Evolutionary conservation across 1,140 invertebrate genomes (phyloP).

Genomic region (Hermetia illucens): DNA sequence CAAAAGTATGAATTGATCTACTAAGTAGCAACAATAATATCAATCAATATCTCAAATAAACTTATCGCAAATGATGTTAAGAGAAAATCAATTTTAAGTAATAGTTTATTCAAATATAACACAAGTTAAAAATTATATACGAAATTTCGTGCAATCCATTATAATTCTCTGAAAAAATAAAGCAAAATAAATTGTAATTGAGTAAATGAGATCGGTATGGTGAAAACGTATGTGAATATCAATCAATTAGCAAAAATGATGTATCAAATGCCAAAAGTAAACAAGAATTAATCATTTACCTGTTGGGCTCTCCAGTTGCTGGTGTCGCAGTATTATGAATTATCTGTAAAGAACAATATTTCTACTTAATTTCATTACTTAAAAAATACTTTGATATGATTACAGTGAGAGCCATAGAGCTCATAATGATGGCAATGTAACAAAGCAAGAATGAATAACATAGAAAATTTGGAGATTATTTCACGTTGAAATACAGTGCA

Average conservation of each 20-base stretch:
- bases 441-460: no score
- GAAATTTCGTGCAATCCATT: conserved; percentile 7
- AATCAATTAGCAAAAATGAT: not conserved
- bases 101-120: not conserved
- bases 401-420: no score
- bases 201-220: not conserved
- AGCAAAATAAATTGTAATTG: conserved; percentile 8
- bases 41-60: not conserved
- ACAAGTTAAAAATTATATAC: not conserved
- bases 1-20: not conserved
- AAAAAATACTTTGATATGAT: no score
- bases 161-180: conserved; percentile 15
- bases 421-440: no score
- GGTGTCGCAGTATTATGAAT: conserved; percentile 19
- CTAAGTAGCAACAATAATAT: not conserved
- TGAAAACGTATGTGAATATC: not conserved
- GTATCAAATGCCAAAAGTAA: not conserved
- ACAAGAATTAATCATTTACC: conserved; percentile 13
- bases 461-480: no score
- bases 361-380: no score
- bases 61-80: not conserved
- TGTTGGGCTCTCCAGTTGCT: conserved; percentile 18
- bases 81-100: not conserved
- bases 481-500: no score
- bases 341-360: conserved; percentile 19